Evolutionary conservation across 2,888 invertebrate genomes (phyloP).

Genomic region (Celastrina argiolus): DNA sequence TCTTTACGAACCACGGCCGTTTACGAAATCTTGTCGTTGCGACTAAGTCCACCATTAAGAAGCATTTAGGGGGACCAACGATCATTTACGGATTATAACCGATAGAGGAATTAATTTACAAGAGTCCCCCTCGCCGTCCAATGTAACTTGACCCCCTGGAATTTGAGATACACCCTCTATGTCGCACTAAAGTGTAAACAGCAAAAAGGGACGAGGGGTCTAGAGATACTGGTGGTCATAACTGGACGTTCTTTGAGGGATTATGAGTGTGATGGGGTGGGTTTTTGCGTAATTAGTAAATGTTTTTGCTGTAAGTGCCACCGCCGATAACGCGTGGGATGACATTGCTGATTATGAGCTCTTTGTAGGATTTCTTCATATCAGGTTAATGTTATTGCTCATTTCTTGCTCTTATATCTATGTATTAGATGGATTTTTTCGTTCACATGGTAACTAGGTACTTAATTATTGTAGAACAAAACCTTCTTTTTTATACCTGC

Average conservation of each 20-base stretch:
- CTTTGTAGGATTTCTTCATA: background rate
- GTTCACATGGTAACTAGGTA: too few relatives aligned
- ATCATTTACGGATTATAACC: constrained; percentile 76
- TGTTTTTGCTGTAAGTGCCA: constrained; percentile 50
- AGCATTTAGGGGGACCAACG: constrained; percentile 67
- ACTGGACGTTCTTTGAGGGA: constrained; percentile 74
- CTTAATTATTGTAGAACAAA: too few relatives aligned
- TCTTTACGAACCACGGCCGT: background rate
- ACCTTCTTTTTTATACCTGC: too few relatives aligned
- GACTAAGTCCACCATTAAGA: constrained; percentile 50
- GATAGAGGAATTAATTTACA: constrained; percentile 72
- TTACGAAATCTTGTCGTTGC: constrained; percentile 12
- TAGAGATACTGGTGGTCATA: constrained; percentile 45
- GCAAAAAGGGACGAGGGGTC: constrained; percentile 37
- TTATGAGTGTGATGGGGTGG: constrained; percentile 60
- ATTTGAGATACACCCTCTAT: constrained; percentile 31
- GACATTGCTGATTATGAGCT: constrained; percentile 34
- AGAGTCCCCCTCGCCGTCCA: constrained; percentile 49
- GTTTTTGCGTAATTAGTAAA: constrained; percentile 73
- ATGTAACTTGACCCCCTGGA: constrained; percentile 46
- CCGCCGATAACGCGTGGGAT: constrained; percentile 37
- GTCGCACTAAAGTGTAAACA: constrained; percentile 1
- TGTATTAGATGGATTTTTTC: too few relatives aligned
- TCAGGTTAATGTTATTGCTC: background rate
- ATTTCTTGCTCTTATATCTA: background rate